These are phyloP conservation scores for Eulemur macaco DNA, from an alignment of 2,113 vertebrate species.

Conservation along the genomic window DNA sequence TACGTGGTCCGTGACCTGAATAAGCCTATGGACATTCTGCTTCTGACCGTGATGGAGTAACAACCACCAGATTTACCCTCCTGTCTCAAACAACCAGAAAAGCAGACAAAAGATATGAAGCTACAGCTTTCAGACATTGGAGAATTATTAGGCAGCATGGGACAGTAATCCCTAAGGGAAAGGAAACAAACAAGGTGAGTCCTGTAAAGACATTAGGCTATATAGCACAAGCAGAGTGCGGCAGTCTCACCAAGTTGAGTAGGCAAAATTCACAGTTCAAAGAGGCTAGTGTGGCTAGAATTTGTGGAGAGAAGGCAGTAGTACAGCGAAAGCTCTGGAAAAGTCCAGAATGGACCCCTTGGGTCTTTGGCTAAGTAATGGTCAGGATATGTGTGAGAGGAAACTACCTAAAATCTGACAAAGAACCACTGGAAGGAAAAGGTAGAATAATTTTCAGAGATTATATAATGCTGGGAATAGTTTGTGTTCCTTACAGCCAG, in stretches of 20 bases:
- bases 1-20: neutral
- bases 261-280: neutral
- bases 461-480: neutral
- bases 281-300: neutral
- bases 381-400: neutral
- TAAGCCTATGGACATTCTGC: neutral
- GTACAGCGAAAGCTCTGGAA: neutral
- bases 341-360: neutral
- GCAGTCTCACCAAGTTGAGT: neutral
- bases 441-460: neutral
- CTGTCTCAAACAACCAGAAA: constrained; percentile 6
- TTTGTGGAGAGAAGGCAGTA: neutral
- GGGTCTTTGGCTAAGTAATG: neutral
- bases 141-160: neutral
- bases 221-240: neutral
- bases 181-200: neutral
- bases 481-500: neutral
- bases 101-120: neutral
- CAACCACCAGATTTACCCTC: neutral
- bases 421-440: neutral
- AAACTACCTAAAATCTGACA: neutral
- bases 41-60: neutral
- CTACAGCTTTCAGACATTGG: neutral
- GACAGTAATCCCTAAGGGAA: neutral
- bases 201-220: neutral